phyloP scores from a whole-genome alignment of 2,113 vertebrate species.

The Phrynosoma blainvillii region DNA sequence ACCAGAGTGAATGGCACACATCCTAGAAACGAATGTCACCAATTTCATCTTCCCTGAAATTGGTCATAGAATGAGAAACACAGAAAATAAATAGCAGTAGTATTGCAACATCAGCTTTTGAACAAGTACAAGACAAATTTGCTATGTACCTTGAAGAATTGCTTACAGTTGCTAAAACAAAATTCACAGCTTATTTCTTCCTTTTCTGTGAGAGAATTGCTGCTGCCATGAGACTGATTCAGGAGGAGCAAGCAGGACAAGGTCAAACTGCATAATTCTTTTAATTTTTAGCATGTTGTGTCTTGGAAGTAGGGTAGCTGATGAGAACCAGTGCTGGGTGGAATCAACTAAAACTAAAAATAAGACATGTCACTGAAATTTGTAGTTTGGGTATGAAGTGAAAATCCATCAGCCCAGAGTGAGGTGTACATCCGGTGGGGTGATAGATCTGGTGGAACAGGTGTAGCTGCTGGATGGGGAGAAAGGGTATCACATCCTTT shows the following conservation, averaged over 20 bases:
- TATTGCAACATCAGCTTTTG: conserved; percentile 8
- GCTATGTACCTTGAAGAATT: neutral
- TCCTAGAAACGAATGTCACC: neutral
- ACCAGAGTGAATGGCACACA: neutral
- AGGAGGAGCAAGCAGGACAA: neutral
- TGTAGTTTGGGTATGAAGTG: neutral
- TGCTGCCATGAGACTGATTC: neutral
- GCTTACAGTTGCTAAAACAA: neutral
- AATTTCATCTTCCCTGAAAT: neutral
- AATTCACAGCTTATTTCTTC: neutral
- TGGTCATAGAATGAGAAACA: neutral
- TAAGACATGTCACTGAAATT: too few species aligned
- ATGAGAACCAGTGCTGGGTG: neutral
- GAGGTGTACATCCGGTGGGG: too few species aligned
- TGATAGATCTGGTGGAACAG: too few species aligned
- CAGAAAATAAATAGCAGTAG: conserved; percentile 3
- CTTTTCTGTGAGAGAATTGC: neutral
- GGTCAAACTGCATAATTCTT: neutral
- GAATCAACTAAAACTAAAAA: neutral
- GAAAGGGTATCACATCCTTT: too few species aligned
- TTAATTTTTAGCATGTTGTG: neutral
- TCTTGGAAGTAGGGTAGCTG: neutral
- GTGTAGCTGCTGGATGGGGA: too few species aligned
- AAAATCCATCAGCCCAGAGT: too few species aligned
- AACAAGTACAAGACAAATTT: neutral